phyloP scores from a whole-genome alignment of 2,888 invertebrate genomes.

The Heliconius hortense region DNA sequence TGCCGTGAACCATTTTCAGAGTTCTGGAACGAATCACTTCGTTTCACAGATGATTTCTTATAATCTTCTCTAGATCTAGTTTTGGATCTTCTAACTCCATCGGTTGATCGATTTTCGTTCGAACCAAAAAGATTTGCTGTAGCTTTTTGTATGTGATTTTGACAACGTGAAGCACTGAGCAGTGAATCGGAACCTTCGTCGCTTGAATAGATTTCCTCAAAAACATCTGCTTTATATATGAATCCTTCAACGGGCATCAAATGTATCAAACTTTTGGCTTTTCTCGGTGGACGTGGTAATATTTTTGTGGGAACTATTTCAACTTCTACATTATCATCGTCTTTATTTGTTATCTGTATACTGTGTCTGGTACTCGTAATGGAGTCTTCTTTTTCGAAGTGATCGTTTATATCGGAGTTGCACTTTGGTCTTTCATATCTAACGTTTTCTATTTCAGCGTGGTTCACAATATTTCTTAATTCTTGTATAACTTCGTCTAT shows the following conservation, averaged over 20 bases:
- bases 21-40: slow-evolving; percentile 77
- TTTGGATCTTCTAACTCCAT: slow-evolving; percentile 58
- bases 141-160: slow-evolving; percentile 63
- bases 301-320: slow-evolving; percentile 90
- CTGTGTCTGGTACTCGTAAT: slow-evolving; percentile 79
- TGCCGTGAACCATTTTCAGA: slow-evolving; percentile 73
- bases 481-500: slow-evolving; percentile 95
- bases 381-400: slow-evolving; percentile 75
- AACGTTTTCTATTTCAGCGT: slow-evolving; percentile 87
- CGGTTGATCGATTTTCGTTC: slow-evolving; percentile 77
- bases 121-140: slow-evolving; percentile 71
- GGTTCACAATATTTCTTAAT: slow-evolving; percentile 91
- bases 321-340: slow-evolving; percentile 79
- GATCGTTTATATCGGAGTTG: slow-evolving; percentile 62
- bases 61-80: slow-evolving; percentile 69
- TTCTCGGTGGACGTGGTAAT: slow-evolving; percentile 90
- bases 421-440: slow-evolving; percentile 70
- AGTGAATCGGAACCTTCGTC: slow-evolving; percentile 88
- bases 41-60: slow-evolving; percentile 65
- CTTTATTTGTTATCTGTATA: slow-evolving; percentile 73
- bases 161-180: slow-evolving; percentile 83
- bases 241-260: slow-evolving; percentile 84
- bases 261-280: slow-evolving; percentile 87
- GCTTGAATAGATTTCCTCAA: slow-evolving; percentile 83
- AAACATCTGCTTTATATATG: slow-evolving; percentile 80